Evolutionary conservation across 2,888 invertebrate genomes (phyloP).

Genomic region (Apotomis capreana): DNA sequence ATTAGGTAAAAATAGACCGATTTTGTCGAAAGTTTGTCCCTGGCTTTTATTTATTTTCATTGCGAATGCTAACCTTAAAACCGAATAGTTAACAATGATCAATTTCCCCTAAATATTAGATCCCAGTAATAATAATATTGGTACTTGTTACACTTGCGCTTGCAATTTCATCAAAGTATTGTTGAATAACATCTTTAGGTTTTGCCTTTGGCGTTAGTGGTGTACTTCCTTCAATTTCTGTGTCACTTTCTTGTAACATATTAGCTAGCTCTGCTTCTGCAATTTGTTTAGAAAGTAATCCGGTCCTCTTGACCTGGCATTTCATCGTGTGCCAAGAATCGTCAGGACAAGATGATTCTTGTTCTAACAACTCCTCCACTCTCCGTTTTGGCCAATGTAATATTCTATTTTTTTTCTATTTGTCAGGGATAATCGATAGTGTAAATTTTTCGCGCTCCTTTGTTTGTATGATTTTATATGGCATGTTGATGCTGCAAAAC

Average conservation of each 20-base stretch:
- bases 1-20: too few species aligned
- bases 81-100: slow-evolving; percentile 30
- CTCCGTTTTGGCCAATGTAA: slow-evolving; percentile 20
- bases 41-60: too few species aligned
- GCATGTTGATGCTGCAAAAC: slow-evolving; percentile 40
- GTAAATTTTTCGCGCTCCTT: slow-evolving; percentile 37
- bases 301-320: slow-evolving; percentile 42
- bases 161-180: too few species aligned
- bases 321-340: slow-evolving; percentile 18
- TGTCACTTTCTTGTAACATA: slow-evolving; percentile 41
- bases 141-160: slow-evolving; percentile 25
- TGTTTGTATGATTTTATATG: slow-evolving; percentile 37
- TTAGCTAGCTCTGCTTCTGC: slow-evolving; percentile 34
- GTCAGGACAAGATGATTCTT: slow-evolving; percentile 37
- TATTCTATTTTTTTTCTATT: slow-evolving; percentile 38
- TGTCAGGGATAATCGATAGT: slow-evolving; percentile 40
- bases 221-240: slow-evolving; percentile 40
- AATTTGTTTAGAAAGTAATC: slow-evolving; percentile 42
- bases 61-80: too few species aligned
- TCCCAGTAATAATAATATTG: slow-evolving; percentile 3
- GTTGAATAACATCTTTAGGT: slow-evolving; percentile 37
- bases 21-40: too few species aligned
- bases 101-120: slow-evolving; percentile 26
- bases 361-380: slow-evolving; percentile 41
- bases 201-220: slow-evolving; percentile 38